Evolutionary conservation across 2,797 vertebrate species (phyloP).

Genomic region (Hybognathus amarus): DNA sequence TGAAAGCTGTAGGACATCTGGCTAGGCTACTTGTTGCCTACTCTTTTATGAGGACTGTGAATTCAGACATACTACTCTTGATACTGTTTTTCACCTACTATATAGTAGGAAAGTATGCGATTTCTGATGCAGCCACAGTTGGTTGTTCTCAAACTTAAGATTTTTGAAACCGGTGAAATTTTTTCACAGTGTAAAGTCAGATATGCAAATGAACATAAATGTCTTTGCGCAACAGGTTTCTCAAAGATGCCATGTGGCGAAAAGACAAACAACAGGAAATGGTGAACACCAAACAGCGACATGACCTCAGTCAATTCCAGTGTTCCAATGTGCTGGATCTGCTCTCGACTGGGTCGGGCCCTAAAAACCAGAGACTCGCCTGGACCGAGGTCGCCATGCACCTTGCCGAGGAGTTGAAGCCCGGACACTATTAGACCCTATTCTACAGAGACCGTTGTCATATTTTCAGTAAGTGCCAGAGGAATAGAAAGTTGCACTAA

Average conservation of each 20-base stretch:
- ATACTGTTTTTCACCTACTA: too few species aligned
- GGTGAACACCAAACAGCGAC: slow-evolving; percentile 25
- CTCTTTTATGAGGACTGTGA: too few species aligned
- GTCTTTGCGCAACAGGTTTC: slow-evolving; percentile 46
- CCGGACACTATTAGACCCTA: slow-evolving; percentile 65
- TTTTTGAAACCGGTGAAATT: background rate
- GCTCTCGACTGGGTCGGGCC: slow-evolving; percentile 53
- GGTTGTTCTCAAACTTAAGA: too few species aligned
- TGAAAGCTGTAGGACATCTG: too few species aligned
- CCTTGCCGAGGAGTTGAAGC: slow-evolving; percentile 69
- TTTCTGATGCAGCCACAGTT: too few species aligned
- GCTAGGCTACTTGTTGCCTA: too few species aligned
- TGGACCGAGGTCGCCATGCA: slow-evolving; percentile 78
- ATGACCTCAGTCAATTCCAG: slow-evolving; percentile 56
- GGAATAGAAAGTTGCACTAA: background rate
- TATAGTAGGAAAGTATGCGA: too few species aligned
- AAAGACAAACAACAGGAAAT: slow-evolving; percentile 50
- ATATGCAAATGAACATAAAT: background rate
- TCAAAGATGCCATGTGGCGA: slow-evolving; percentile 57
- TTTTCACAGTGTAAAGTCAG: background rate
- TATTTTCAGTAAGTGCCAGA: background rate
- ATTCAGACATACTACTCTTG: too few species aligned
- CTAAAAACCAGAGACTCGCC: slow-evolving; percentile 54
- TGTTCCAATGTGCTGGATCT: slow-evolving; percentile 62
- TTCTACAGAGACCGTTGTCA: background rate